Percentiles rank a stretch among this genome's conserved stretches.
phyloP scores from a whole-genome alignment of 2,113 vertebrate genomes.

The Aegotheles bennettii region DNA sequence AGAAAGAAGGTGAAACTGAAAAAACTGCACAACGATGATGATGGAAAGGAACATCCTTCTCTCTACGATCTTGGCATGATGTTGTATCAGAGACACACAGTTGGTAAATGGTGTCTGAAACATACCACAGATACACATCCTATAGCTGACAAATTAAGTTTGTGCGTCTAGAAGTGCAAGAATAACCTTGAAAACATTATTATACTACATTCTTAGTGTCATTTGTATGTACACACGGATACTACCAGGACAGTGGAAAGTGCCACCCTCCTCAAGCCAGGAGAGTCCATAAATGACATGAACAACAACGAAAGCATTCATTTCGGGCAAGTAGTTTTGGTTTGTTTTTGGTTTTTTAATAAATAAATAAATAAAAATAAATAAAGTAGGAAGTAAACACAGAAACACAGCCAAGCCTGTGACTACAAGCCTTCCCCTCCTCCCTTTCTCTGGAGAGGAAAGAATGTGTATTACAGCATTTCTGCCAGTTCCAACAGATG shows the following conservation, averaged over 20 bases:
- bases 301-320: neutral
- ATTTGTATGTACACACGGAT: neutral
- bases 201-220: neutral
- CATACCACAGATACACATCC: neutral
- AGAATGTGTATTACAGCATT: neutral
- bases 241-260: neutral
- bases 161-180: neutral
- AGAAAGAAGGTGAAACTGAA: neutral
- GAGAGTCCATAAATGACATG: neutral
- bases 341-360: neutral
- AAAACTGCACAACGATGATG: neutral
- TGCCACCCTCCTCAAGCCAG: neutral
- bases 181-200: neutral
- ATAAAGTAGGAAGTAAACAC: slow-evolving; percentile 14
- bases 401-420: neutral
- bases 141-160: neutral
- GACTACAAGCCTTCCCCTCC: slow-evolving; percentile 12
- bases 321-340: neutral
- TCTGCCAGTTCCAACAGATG: slow-evolving; percentile 50
- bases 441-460: slow-evolving; percentile 35
- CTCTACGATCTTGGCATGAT: neutral
- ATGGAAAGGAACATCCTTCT: neutral
- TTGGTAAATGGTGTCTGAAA: accelerated
- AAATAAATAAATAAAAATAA: neutral
- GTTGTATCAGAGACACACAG: accelerated